Conservation (phyloP, 2,797 vertebrate species). For the Petrocephalus schoutedeni region DNA sequence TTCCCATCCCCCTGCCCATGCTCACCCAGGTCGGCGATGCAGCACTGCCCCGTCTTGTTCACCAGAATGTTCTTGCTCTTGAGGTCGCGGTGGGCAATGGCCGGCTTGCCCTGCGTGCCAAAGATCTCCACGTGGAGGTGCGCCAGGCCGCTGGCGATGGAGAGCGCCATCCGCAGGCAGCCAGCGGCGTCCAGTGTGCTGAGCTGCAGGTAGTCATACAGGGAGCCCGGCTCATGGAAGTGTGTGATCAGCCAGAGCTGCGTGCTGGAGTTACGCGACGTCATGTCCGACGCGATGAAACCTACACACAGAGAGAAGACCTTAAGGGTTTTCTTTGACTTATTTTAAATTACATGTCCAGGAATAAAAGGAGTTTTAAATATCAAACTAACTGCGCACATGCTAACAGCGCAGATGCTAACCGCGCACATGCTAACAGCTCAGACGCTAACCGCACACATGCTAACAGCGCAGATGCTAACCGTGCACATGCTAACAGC, state of each 20-base stretch:
- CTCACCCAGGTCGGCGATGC: constrained; percentile 93
- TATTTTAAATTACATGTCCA: not conserved
- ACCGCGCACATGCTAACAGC: no score
- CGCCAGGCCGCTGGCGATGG: constrained; percentile 85
- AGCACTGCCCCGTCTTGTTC: constrained; percentile 94
- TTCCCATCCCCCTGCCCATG: not conserved
- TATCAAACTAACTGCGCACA: not conserved
- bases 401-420: no score
- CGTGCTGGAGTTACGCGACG: constrained; percentile 94
- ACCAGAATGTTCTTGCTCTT: constrained; percentile 99
- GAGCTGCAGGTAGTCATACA: constrained; percentile 94
- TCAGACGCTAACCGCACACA: no score
- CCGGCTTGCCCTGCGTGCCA: constrained; percentile 93
- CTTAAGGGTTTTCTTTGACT: not conserved
- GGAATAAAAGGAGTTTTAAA: not conserved
- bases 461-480: not conserved
- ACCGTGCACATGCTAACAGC: not conserved
- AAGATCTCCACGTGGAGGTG: constrained; percentile 98
- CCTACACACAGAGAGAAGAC: constrained; percentile 51
- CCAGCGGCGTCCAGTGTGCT: constrained; percentile 82
- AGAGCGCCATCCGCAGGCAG: constrained; percentile 89
- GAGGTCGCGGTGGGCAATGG: constrained; percentile 90
- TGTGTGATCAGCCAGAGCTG: constrained; percentile 97
- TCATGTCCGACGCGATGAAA: constrained; percentile 97
- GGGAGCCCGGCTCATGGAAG: constrained; percentile 93